phyloP scores from a whole-genome alignment of 2,888 invertebrate species.

The Hydrotaea diabolus region DNA sequence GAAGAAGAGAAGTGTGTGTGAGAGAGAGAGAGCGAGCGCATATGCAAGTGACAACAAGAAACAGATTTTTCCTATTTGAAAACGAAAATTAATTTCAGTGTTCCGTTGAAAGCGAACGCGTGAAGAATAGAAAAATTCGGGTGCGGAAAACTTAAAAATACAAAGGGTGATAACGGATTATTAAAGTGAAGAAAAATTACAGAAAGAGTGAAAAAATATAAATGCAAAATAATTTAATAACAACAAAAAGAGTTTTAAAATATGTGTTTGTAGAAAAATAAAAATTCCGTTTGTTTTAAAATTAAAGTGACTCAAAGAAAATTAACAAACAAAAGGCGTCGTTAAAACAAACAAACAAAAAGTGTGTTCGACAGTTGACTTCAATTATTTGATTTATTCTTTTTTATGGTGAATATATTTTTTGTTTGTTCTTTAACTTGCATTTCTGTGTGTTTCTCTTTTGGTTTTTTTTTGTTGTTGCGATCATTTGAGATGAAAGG shows the following conservation, averaged over 20 bases:
- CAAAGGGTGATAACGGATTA: background rate
- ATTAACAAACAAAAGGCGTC: too few species aligned
- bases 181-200: background rate
- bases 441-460: too few species aligned
- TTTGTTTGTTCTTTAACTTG: too few species aligned
- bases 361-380: background rate
- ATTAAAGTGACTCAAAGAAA: too few species aligned
- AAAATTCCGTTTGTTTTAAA: background rate
- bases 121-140: slow-evolving; percentile 23
- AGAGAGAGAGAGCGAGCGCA: background rate
- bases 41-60: slow-evolving; percentile 16
- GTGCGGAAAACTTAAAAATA: background rate
- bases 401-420: slow-evolving; percentile 30
- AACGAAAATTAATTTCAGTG: slow-evolving; percentile 60
- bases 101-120: slow-evolving; percentile 68
- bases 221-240: background rate
- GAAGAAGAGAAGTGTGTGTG: background rate
- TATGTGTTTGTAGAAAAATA: background rate
- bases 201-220: background rate
- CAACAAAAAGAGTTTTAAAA: background rate
- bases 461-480: slow-evolving; percentile 1
- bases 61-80: slow-evolving; percentile 63
- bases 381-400: slow-evolving; percentile 16
- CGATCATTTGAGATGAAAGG: slow-evolving; percentile 21
- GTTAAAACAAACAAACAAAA: too few species aligned